Conservation (phyloP, 2,888 invertebrate genomes). For the Molorchus minor region DNA sequence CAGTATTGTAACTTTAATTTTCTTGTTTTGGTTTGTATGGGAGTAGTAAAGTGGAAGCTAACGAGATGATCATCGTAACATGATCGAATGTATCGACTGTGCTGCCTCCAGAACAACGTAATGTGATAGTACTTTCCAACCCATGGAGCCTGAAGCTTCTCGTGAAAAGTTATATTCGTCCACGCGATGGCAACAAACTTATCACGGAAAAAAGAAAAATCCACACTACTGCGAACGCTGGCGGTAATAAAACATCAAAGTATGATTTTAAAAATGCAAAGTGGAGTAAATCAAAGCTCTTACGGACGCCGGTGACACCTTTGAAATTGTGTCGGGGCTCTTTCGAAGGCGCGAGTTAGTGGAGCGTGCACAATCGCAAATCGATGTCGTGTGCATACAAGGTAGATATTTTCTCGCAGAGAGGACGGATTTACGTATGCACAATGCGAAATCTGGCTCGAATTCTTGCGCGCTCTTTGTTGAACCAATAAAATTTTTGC, state of each 20-base stretch:
- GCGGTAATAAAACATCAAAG: slow-evolving; percentile 19
- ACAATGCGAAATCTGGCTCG: slow-evolving; percentile 14
- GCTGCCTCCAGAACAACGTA: too few relatives aligned
- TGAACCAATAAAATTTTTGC: slow-evolving; percentile 7
- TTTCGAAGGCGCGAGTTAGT: slow-evolving; percentile 3
- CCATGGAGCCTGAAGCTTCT: too few relatives aligned
- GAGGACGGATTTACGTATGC: slow-evolving; percentile 35
- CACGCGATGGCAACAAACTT: too few relatives aligned
- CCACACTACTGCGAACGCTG: too few relatives aligned
- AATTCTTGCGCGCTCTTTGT: slow-evolving; percentile 14
- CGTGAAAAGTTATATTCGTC: too few relatives aligned
- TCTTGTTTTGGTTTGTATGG: too few relatives aligned
- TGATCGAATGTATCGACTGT: too few relatives aligned
- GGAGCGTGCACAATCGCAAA: slow-evolving; percentile 29
- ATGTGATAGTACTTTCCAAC: too few relatives aligned
- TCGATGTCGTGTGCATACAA: slow-evolving; percentile 39
- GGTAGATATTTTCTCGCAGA: slow-evolving; percentile 31
- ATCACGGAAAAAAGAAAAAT: too few relatives aligned
- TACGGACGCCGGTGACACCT: slow-evolving; percentile 24
- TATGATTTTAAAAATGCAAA: slow-evolving; percentile 7
- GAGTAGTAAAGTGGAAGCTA: too few relatives aligned
- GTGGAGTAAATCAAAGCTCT: slow-evolving; percentile 16
- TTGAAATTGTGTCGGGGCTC: slow-evolving; percentile 16
- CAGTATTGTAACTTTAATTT: too few relatives aligned
- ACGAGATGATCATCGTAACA: too few relatives aligned